Conservation (phyloP, 2,888 invertebrate genomes). For the Andrena chrysosceles region DNA sequence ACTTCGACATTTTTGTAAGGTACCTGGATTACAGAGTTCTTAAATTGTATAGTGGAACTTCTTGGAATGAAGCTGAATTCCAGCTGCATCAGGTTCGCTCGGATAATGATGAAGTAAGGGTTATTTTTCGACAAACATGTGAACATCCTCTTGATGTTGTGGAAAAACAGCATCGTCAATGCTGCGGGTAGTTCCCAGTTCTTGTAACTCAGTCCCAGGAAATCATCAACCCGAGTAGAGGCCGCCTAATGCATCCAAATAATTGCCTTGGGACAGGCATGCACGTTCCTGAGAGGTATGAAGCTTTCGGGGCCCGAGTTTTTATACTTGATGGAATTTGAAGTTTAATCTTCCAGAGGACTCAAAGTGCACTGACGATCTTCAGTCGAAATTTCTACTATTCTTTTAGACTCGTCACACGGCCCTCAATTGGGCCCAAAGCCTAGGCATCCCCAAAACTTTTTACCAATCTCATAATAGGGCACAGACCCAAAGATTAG, state of each 20-base stretch:
- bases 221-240: constrained; percentile 18
- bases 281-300: not conserved
- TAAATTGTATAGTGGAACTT: too few relatives aligned
- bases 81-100: not conserved
- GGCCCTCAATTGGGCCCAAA: too few relatives aligned
- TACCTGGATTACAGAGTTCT: too few relatives aligned
- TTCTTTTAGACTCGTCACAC: too few relatives aligned
- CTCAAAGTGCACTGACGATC: too few relatives aligned
- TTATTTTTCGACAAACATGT: constrained; percentile 23
- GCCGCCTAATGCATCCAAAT: not conserved
- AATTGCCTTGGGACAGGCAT: not conserved
- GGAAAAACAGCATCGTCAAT: constrained; percentile 41
- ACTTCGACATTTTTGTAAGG: too few relatives aligned
- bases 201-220: constrained; percentile 28
- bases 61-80: not conserved
- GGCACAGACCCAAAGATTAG: too few relatives aligned
- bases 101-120: constrained; percentile 33
- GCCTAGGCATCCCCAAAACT: too few relatives aligned
- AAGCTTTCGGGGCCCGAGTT: not conserved
- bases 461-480: too few relatives aligned
- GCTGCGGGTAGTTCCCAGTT: constrained; percentile 36
- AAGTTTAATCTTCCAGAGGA: too few relatives aligned
- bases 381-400: too few relatives aligned
- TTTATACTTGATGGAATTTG: not conserved
- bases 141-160: constrained; percentile 15